Evolutionary conservation across 2,888 invertebrate genomes (phyloP).

Genomic region (Caenorhabditis sinica): DNA sequence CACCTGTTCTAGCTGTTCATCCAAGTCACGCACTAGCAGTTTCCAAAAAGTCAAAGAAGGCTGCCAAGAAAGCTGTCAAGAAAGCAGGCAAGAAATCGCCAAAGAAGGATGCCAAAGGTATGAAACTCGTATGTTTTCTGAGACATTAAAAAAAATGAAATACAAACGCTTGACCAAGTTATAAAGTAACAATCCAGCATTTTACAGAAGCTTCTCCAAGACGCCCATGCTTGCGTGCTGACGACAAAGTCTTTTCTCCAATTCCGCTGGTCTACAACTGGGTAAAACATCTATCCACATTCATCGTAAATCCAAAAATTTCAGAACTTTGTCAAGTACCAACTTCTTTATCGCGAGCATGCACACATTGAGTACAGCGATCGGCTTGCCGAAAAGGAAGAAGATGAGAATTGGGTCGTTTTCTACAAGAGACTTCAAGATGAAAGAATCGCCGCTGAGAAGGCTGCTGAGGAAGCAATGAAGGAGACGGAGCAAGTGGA

Average conservation of each 20-base stretch:
- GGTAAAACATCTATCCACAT: background rate
- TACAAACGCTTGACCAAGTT: no score
- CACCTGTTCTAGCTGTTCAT: no score
- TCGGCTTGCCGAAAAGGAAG: constrained; percentile 1
- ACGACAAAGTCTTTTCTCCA: background rate
- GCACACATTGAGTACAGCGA: background rate
- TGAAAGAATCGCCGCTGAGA: background rate
- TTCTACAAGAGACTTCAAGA: constrained; percentile 18
- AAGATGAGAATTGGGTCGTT: constrained; percentile 13
- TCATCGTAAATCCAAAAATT: background rate
- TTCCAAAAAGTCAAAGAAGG: no score
- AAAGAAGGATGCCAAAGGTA: no score
- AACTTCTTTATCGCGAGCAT: background rate
- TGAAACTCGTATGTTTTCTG: no score
- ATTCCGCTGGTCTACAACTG: background rate
- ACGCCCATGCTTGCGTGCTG: no score
- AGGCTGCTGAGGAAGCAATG: background rate
- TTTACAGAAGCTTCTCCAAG: no score
- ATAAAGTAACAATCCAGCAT: no score
- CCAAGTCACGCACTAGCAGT: no score
- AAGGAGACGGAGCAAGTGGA: background rate
- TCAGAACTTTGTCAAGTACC: constrained; percentile 2
- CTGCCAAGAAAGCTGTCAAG: no score
- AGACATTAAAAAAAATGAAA: no score
- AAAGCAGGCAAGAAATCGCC: no score